Conservation (phyloP, 2,113 vertebrate genomes). For the Amphiprion percula region DNA sequence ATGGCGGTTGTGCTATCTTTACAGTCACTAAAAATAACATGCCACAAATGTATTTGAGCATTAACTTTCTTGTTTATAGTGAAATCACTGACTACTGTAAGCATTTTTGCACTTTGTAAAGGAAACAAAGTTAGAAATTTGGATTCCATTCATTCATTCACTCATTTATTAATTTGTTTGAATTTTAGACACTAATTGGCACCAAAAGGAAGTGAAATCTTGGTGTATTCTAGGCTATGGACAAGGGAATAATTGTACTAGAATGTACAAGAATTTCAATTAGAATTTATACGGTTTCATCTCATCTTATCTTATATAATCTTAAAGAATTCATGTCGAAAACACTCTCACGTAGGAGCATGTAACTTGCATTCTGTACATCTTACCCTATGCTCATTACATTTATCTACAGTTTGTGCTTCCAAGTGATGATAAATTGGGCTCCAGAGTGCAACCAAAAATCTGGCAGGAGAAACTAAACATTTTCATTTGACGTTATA, state of each 20-base stretch:
- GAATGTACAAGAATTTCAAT: too few relatives aligned
- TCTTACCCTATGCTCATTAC: too few relatives aligned
- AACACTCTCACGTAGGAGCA: background rate
- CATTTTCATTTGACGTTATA: too few relatives aligned
- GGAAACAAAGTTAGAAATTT: background rate
- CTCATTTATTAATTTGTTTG: background rate
- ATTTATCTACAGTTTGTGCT: too few relatives aligned
- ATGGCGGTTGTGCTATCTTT: background rate
- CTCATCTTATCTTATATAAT: too few relatives aligned
- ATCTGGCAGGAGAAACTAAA: too few relatives aligned
- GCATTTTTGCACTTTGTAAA: background rate
- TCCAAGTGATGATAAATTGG: too few relatives aligned
- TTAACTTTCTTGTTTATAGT: background rate
- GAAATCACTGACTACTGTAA: slow-evolving; percentile 3
- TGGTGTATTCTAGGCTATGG: background rate
- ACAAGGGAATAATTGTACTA: background rate
- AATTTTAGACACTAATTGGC: background rate
- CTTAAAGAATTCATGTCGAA: background rate
- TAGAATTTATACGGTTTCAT: background rate
- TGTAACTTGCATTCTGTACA: too few relatives aligned
- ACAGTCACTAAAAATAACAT: background rate
- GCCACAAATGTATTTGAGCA: too few relatives aligned
- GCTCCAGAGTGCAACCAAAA: too few relatives aligned
- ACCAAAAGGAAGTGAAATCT: background rate
- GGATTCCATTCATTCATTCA: background rate